A percentile compares a stretch with the other conserved stretches of the same genome.
Conservation (phyloP, 2,797 vertebrate species). For the Enteromius anoplus region DNA sequence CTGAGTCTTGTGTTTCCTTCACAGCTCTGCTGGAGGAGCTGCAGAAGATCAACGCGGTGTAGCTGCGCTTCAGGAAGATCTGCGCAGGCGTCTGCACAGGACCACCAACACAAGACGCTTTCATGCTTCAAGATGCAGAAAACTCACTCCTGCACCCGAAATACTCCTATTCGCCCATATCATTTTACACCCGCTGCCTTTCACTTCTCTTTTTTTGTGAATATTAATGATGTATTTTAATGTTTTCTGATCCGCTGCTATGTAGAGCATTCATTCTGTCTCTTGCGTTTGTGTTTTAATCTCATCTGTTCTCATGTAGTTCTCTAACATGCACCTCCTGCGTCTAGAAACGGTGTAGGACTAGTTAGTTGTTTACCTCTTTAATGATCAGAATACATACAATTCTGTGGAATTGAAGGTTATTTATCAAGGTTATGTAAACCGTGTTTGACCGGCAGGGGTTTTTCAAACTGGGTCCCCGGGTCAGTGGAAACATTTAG, state of each 20-base stretch:
- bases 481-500: neutral
- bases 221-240: neutral
- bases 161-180: neutral
- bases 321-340: neutral
- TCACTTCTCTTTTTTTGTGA: neutral
- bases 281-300: neutral
- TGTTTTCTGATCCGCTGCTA: neutral
- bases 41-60: conserved; percentile 70
- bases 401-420: neutral
- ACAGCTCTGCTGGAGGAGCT: conserved; percentile 82
- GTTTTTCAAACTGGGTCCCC: neutral
- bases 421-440: conserved; percentile 18
- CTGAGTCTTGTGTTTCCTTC: neutral
- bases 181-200: neutral
- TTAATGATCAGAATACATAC: neutral
- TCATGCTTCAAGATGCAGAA: neutral
- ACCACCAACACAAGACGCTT: neutral
- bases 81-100: neutral
- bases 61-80: conserved; percentile 34
- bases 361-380: neutral
- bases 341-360: neutral
- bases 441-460: neutral
- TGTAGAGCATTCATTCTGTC: neutral
- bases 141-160: neutral
- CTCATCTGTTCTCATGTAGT: neutral